Evolutionary conservation across 2,113 vertebrate species (phyloP), one percentile per base, ranked within the genome.

Genomic region (Tautogolabrus adspersus): DNA sequence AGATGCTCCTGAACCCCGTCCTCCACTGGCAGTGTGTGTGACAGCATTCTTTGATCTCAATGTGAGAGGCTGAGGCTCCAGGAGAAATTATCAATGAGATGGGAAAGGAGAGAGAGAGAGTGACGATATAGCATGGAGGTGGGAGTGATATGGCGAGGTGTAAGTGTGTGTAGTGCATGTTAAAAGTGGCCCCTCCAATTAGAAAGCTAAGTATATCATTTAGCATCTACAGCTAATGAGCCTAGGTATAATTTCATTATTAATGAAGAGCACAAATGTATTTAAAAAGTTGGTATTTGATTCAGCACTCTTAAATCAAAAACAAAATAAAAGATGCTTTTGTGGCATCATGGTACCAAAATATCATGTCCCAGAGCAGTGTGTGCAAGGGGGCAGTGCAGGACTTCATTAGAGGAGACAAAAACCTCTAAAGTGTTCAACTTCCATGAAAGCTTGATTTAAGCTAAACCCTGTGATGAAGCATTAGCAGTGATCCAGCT

Each of bases 1-100:
- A 88, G 88, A 92, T 83, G 84, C 87, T 89, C 86, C 89, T 79
- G 84, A 87, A 83, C 84, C 40, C 47, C 61, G 56, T 87, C 88
- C 89, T 93, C 87, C 87, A 82, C 80, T 89, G 88, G 86, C 91
- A 90, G 80, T 76, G 80, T 75, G 83, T 88, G 90, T 93, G 93
- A 94, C 93, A 91, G 87, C 70, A n/a, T 79, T 85, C 93, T 94
- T 95, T 94, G 93, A 94, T 95, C 93, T 93, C 56, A 55, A 68
- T 56, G 84, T 84, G 91, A 92, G 88, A 85, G 85, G 84, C 79
- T 91, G 89, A 88, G 85, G 88, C 91, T 93, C 82, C 84, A 73
- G 85, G 88, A 94, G 86, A 93, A 94, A 93, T 93, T 93, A 94
- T 94, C 94, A 94, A 92, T 92, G 89, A 92, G 92, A 87, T 79